Percentiles rank a stretch among this genome's conserved stretches.
Evolutionary conservation across 2,888 invertebrate genomes (phyloP).

Genomic region (Drosophila meridionalis): DNA sequence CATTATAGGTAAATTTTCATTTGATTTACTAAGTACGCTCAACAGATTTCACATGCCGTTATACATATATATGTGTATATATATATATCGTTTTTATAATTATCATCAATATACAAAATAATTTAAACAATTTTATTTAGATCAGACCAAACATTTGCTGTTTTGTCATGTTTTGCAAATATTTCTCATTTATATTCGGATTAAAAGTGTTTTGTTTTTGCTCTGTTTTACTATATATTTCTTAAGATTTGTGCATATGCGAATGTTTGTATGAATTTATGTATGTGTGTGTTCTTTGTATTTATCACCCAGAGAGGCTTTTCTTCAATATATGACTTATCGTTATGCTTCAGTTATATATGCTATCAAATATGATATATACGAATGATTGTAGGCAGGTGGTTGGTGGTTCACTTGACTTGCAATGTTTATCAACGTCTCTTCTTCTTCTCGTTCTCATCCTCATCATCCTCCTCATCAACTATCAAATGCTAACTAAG

Average conservation of each 20-base stretch:
- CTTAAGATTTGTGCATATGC: slow-evolving; percentile 5
- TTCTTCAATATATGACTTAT: slow-evolving; percentile 37
- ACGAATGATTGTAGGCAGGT: slow-evolving; percentile 81
- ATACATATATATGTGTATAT: not conserved
- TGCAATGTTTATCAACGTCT: slow-evolving; percentile 56
- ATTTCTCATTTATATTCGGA: slow-evolving; percentile 5
- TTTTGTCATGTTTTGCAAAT: slow-evolving; percentile 24
- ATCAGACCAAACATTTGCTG: slow-evolving; percentile 37
- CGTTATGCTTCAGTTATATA: slow-evolving; percentile 38
- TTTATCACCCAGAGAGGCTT: slow-evolving; percentile 59
- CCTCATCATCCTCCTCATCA: not conserved
- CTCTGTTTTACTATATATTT: slow-evolving; percentile 22
- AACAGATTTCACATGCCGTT: slow-evolving; percentile 20
- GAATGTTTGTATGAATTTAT: slow-evolving; percentile 20
- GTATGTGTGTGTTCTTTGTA: slow-evolving; percentile 23
- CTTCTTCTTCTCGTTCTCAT: not conserved
- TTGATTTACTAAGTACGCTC: slow-evolving; percentile 30
- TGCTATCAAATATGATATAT: slow-evolving; percentile 64
- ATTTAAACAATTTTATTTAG: slow-evolving; percentile 27
- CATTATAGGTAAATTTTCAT: slow-evolving; percentile 16
- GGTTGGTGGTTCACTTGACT: slow-evolving; percentile 80
- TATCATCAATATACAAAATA: slow-evolving; percentile 18
- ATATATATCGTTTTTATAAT: not conserved
- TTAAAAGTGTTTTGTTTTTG: slow-evolving; percentile 18
- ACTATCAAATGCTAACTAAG: slow-evolving; percentile 66